Conservation (phyloP, 2,113 vertebrate genomes). For the Urocynchramus pylzowi region DNA sequence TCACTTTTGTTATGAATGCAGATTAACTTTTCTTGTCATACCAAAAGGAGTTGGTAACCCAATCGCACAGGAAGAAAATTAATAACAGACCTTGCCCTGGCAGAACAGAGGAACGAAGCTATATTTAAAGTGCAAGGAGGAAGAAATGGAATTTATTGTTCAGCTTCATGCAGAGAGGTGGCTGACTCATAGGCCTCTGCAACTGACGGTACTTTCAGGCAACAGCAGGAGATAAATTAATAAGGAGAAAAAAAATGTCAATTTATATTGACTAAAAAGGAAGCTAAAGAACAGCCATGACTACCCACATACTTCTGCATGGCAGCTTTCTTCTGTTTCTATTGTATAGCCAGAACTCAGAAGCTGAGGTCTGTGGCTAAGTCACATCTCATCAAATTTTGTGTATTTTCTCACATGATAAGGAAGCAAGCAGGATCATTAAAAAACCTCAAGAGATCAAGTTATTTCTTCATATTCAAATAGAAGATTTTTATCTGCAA, state of each 20-base stretch:
- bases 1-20: neutral
- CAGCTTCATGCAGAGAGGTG: slow-evolving; percentile 44
- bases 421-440: neutral
- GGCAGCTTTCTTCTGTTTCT: neutral
- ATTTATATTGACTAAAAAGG: slow-evolving; percentile 6
- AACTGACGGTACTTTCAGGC: neutral
- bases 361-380: neutral
- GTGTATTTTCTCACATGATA: neutral
- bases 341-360: neutral
- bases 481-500: neutral
- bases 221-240: slow-evolving; percentile 55
- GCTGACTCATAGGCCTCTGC: slow-evolving; percentile 16
- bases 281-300: slow-evolving; percentile 18
- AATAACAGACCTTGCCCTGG: neutral
- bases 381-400: neutral
- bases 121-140: slow-evolving; percentile 24
- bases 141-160: slow-evolving; percentile 52
- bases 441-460: neutral
- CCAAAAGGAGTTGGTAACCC: neutral
- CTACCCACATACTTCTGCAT: neutral
- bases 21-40: neutral
- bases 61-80: neutral
- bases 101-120: neutral
- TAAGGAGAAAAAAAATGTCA: slow-evolving; percentile 1
- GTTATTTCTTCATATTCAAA: neutral